phyloP scores from a whole-genome alignment of 2,113 vertebrate species.

The Hymenochirus boettgeri region DNA sequence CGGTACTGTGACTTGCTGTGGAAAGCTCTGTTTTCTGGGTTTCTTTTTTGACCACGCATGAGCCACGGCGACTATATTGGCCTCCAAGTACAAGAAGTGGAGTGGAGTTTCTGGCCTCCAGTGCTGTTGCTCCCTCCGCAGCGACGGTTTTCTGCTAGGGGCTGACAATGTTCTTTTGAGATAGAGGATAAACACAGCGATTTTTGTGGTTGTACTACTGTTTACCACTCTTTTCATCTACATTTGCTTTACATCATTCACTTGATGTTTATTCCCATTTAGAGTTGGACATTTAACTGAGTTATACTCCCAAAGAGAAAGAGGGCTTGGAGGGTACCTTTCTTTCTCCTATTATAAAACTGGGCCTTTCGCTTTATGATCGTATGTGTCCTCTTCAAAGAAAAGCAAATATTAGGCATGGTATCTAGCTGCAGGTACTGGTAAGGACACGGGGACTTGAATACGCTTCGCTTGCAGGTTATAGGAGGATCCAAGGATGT shows the following conservation, averaged over 20 bases:
- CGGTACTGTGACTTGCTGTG: conserved; percentile 73
- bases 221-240: no score
- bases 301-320: conserved; percentile 46
- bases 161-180: conserved; percentile 54
- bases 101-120: conserved; percentile 78
- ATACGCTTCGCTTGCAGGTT: conserved; percentile 72
- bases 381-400: conserved; percentile 79
- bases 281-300: no score
- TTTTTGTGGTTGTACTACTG: no score
- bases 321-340: conserved; percentile 38
- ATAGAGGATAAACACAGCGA: no score
- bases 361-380: conserved; percentile 51
- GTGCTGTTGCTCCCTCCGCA: conserved; percentile 94
- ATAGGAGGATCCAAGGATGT: conserved; percentile 71
- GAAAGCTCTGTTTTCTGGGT: conserved; percentile 68
- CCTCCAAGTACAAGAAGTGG: conserved; percentile 69
- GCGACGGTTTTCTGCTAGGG: conserved; percentile 78
- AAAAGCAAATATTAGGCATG: conserved; percentile 91
- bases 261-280: no score
- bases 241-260: no score
- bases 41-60: conserved; percentile 67
- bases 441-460: conserved; percentile 73
- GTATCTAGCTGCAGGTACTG: conserved; percentile 86
- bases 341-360: conserved; percentile 63
- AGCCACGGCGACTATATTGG: conserved; percentile 61